Evolutionary conservation across 2,888 invertebrate genomes (phyloP).

Genomic region (Ectemnius lituratus): DNA sequence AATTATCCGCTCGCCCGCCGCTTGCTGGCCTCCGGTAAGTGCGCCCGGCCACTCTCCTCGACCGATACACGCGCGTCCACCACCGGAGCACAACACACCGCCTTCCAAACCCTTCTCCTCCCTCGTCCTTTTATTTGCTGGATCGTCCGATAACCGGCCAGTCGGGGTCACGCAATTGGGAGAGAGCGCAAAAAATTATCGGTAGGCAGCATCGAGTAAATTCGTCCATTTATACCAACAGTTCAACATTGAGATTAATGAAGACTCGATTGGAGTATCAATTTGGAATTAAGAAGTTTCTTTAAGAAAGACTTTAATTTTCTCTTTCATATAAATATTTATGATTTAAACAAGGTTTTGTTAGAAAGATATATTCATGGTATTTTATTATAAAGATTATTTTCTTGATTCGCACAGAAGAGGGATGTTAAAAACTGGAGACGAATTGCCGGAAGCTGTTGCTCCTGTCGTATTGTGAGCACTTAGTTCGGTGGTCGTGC

Average conservation of each 20-base stretch:
- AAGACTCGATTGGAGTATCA: not conserved
- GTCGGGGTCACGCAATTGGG: constrained; percentile 3
- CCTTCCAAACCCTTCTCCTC: not conserved
- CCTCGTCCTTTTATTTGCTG: not conserved
- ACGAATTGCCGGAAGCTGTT: not conserved
- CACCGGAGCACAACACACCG: constrained; percentile 8
- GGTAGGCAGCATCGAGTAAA: not conserved
- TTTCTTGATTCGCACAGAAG: too few species aligned
- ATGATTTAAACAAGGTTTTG: too few species aligned
- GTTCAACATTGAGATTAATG: not conserved
- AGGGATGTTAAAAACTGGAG: too few species aligned
- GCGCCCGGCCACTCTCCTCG: not conserved
- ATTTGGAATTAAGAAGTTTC: too few species aligned
- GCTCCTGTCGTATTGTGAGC: not conserved
- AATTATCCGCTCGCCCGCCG: constrained; percentile 56
- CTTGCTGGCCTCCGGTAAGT: not conserved
- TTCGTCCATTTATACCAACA: not conserved
- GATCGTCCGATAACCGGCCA: not conserved
- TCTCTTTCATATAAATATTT: too few species aligned
- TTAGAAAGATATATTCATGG: too few species aligned
- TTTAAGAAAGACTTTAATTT: too few species aligned
- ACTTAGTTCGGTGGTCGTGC: constrained; percentile 6
- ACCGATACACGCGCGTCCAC: constrained; percentile 11
- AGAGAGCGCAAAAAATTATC: constrained; percentile 1
- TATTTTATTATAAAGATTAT: too few species aligned